Evolutionary conservation across 1,140 invertebrate genomes (phyloP).

Genomic region (Ceratosolen solmsi): DNA sequence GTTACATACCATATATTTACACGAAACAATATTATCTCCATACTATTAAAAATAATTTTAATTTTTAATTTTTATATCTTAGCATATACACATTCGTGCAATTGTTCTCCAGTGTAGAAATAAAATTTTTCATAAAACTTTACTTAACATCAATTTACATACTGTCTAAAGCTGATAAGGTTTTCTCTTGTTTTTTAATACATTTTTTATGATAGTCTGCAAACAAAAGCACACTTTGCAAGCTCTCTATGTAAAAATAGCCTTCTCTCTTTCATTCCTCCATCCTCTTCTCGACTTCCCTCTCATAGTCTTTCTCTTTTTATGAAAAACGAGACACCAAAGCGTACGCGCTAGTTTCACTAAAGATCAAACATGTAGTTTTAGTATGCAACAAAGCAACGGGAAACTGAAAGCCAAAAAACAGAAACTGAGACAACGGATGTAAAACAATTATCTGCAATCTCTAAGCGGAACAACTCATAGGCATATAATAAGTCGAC

Average conservation of each 20-base stretch:
- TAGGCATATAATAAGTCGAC: neutral
- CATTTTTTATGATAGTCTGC: neutral
- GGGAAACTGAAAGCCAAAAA: slow-evolving; percentile 1
- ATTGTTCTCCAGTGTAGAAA: no score
- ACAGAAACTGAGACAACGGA: neutral
- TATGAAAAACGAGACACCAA: neutral
- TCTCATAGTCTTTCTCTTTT: neutral
- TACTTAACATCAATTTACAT: no score
- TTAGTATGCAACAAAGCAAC: neutral
- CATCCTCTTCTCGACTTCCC: no score
- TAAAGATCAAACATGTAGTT: slow-evolving; percentile 36
- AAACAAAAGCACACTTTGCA: slow-evolving; percentile 11
- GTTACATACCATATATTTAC: no score
- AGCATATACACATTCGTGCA: no score
- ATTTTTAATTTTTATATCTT: no score
- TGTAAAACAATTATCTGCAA: slow-evolving; percentile 26
- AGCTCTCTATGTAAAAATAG: slow-evolving; percentile 23
- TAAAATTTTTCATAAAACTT: no score
- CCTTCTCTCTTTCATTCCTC: neutral
- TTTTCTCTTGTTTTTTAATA: neutral
- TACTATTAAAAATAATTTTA: no score
- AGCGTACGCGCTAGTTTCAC: neutral
- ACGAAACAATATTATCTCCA: no score
- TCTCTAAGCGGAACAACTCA: neutral
- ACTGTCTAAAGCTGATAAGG: neutral